Conservation (phyloP, 2,113 vertebrate genomes). For the Platysternon megacephalum region DNA sequence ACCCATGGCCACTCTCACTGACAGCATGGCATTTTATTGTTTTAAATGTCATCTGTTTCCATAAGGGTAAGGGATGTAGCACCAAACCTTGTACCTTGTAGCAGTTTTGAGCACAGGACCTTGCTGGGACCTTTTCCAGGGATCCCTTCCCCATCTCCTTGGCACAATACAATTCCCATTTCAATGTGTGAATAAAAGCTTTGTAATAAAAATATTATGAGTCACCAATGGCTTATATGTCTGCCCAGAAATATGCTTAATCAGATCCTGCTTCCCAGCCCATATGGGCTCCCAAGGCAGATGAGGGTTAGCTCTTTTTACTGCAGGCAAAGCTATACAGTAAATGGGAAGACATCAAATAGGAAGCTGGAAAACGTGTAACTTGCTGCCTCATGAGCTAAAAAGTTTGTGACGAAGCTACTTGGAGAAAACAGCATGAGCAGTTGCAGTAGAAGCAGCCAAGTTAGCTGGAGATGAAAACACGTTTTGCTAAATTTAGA, state of each 20-base stretch:
- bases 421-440: not conserved
- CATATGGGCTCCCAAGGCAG: fast-evolving
- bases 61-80: not conserved
- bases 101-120: not conserved
- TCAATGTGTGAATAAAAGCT: not conserved
- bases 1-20: not conserved
- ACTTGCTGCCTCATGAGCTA: not conserved
- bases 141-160: not conserved
- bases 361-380: not conserved
- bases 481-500: not conserved
- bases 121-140: not conserved
- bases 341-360: not conserved
- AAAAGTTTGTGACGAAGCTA: fast-evolving
- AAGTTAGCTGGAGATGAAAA: not conserved
- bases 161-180: not conserved
- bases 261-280: not conserved
- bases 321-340: not conserved
- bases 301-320: not conserved
- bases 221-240: fast-evolving
- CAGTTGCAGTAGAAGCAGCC: not conserved
- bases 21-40: not conserved
- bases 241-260: not conserved
- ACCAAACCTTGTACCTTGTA: not conserved
- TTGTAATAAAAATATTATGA: not conserved
- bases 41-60: not conserved